A percentile compares a stretch with the other conserved stretches of the same genome.
phyloP scores from a whole-genome alignment of 2,888 invertebrate species.

The Drosophila rellima region DNA sequence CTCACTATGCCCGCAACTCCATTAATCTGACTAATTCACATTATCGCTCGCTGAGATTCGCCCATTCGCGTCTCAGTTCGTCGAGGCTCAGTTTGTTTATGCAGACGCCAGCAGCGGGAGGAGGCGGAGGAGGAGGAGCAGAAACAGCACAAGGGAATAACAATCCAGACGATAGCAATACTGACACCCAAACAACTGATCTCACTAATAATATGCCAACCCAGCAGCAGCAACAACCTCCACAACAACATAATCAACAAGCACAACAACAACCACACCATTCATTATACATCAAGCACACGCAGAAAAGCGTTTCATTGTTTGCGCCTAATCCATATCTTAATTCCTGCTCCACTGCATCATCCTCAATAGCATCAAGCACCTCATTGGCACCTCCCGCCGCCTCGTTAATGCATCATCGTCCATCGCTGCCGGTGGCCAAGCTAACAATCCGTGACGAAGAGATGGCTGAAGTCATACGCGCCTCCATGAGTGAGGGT shows the following conservation, averaged over 20 bases:
- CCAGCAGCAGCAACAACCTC: conserved; percentile 46
- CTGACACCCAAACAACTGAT: conserved; percentile 56
- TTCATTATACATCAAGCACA: conserved; percentile 74
- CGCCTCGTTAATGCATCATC: conserved; percentile 78
- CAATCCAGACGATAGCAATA: conserved; percentile 39
- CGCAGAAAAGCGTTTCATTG: conserved; percentile 72
- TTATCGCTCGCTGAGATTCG: conserved; percentile 85
- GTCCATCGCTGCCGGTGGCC: conserved; percentile 82
- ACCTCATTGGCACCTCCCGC: conserved; percentile 67
- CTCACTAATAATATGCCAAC: conserved; percentile 48
- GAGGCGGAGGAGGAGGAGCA: conserved; percentile 2
- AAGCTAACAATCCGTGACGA: conserved; percentile 83
- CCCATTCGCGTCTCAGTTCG: conserved; percentile 84
- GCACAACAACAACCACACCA: conserved; percentile 62
- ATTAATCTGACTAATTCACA: conserved; percentile 84
- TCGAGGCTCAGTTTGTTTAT: conserved; percentile 84
- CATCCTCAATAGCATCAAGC: conserved; percentile 54
- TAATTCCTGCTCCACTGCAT: conserved; percentile 54
- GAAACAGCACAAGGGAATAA: conserved; percentile 28
- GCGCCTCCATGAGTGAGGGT: conserved; percentile 84
- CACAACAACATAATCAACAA: conserved; percentile 48
- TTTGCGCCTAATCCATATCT: conserved; percentile 75
- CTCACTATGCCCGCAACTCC: conserved; percentile 84
- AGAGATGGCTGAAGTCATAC: conserved; percentile 84
- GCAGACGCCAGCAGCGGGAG: conserved; percentile 69